Evolutionary conservation across 2,797 vertebrate species (phyloP).

Genomic region (Cyprinodon diabolis): DNA sequence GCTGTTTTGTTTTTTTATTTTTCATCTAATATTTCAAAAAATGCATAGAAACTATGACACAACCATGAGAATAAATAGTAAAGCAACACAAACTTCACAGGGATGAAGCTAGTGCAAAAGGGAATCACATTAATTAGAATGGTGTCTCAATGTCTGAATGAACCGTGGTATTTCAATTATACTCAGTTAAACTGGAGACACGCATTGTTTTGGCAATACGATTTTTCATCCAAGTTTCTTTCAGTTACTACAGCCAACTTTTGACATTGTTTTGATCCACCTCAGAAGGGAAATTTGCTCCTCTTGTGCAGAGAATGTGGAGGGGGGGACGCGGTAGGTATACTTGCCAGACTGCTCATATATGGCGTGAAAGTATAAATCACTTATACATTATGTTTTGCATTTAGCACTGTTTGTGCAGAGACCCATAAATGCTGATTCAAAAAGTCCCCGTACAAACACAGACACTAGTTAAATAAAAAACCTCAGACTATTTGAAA

Average conservation of each 20-base stretch:
- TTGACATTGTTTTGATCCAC: conserved; percentile 40
- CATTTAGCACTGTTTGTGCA: background rate
- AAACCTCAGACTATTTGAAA: background rate
- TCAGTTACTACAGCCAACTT: conserved; percentile 14
- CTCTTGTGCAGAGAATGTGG: conserved; percentile 31
- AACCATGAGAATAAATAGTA: background rate
- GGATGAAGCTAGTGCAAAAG: conserved; percentile 5
- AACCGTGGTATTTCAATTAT: conserved; percentile 25
- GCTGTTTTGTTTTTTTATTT: background rate
- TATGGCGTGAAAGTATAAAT: conserved; percentile 13
- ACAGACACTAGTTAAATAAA: background rate
- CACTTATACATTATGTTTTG: background rate
- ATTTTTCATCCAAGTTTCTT: conserved; percentile 22
- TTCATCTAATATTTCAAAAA: background rate
- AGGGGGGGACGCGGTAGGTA: conserved; percentile 9
- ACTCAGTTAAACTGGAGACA: conserved; percentile 19
- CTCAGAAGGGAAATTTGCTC: conserved; percentile 20
- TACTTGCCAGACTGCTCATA: conserved; percentile 1
- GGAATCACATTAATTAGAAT: background rate
- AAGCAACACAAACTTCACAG: conserved; percentile 7
- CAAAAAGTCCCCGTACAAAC: background rate
- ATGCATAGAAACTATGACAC: background rate
- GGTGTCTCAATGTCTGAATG: conserved; percentile 11
- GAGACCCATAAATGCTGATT: background rate
- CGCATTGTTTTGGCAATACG: conserved; percentile 30